phyloP scores from a whole-genome alignment of 2,888 invertebrate genomes.

The Callosobruchus maculatus region DNA sequence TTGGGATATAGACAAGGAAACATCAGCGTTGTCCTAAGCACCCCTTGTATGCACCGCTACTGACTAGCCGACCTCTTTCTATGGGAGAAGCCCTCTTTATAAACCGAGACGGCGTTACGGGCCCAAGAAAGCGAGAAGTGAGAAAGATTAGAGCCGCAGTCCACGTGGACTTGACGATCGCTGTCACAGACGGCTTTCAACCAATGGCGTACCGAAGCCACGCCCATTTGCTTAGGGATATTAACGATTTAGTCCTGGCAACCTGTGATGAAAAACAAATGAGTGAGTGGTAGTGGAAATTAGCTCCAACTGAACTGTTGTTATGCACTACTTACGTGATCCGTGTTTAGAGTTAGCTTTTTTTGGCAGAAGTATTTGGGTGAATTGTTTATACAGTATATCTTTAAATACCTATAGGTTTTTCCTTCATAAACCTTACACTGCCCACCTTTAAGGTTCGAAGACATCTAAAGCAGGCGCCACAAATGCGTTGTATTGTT shows the following conservation, averaged over 20 bases:
- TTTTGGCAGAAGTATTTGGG: too few species aligned
- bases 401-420: too few species aligned
- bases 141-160: constrained; percentile 36
- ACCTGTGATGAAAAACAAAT: background rate
- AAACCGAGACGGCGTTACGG: constrained; percentile 39
- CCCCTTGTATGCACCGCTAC: background rate
- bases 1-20: too few species aligned
- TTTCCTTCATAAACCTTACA: too few species aligned
- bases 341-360: too few species aligned
- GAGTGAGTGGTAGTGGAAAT: background rate
- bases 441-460: too few species aligned
- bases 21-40: too few species aligned
- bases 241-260: background rate
- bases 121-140: constrained; percentile 36
- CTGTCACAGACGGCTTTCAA: constrained; percentile 27
- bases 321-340: background rate
- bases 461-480: too few species aligned
- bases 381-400: too few species aligned
- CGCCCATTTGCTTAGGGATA: constrained; percentile 47
- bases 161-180: constrained; percentile 43
- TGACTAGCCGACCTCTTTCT: constrained; percentile 8
- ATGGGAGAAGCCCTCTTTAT: constrained; percentile 25
- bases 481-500: too few species aligned
- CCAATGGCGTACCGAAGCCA: constrained; percentile 33
- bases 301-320: background rate